These are phyloP conservation scores for Trichonephila inaurata DNA, from an alignment of 1,140 invertebrate species.

Conservation along the genomic window DNA sequence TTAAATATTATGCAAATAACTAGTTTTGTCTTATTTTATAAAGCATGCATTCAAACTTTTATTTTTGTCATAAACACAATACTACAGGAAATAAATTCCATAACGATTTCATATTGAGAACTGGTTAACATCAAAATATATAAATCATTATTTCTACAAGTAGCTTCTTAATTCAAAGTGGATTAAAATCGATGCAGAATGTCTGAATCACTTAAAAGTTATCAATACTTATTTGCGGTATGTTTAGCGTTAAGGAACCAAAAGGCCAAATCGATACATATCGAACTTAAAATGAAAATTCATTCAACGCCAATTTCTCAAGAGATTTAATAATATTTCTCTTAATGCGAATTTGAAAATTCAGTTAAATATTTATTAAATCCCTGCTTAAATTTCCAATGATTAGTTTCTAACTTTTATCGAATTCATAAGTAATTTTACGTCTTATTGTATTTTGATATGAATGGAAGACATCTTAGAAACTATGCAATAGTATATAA, in stretches of 20 bases:
- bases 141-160: no score
- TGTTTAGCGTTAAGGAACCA: not conserved
- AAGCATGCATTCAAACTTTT: no score
- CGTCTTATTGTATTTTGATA: no score
- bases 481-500: not conserved
- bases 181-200: not conserved
- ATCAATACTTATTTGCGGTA: not conserved
- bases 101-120: no score
- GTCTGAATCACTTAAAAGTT: not conserved
- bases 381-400: not conserved
- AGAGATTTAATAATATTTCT: not conserved
- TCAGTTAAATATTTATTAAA: not conserved
- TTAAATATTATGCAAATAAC: no score
- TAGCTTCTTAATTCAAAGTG: no score
- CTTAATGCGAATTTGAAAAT: not conserved
- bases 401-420: not conserved
- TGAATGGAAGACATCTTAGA: not conserved
- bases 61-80: no score
- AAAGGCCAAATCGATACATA: not conserved
- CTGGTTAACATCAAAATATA: no score
- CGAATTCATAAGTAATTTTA: not conserved
- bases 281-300: not conserved
- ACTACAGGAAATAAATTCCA: no score
- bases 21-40: no score
- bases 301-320: not conserved